These are phyloP conservation scores for Wiebesia pumilae DNA, from an alignment of 1,140 invertebrate species.

Conservation along the genomic window DNA sequence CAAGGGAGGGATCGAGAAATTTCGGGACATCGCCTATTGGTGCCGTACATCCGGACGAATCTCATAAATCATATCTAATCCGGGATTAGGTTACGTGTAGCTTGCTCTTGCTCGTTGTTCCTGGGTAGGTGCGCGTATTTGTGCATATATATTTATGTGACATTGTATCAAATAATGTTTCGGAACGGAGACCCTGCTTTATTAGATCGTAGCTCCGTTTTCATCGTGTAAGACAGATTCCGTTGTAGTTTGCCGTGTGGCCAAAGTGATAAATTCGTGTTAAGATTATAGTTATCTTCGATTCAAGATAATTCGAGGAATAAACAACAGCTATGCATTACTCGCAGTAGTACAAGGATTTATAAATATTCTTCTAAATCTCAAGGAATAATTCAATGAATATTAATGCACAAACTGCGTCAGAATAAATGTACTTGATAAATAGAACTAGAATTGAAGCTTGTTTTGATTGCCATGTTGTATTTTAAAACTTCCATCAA, in stretches of 20 bases:
- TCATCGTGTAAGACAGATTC: background rate
- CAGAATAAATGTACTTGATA: no score
- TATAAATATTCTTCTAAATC: background rate
- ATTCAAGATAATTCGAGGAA: no score
- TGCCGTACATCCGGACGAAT: background rate
- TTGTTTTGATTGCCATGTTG: background rate
- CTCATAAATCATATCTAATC: constrained; percentile 17
- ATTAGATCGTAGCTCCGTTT: background rate
- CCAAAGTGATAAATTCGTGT: background rate
- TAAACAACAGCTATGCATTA: no score
- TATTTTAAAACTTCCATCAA: background rate
- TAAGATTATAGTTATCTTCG: no score
- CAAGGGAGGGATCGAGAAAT: background rate
- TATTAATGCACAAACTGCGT: background rate
- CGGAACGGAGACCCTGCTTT: background rate
- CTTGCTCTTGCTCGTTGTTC: background rate
- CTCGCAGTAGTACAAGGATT: background rate
- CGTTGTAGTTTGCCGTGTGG: background rate
- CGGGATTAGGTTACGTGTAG: background rate
- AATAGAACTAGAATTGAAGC: background rate
- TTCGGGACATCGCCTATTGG: background rate
- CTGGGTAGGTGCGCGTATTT: background rate
- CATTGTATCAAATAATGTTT: background rate
- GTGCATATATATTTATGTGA: background rate
- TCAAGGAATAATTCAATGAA: background rate